Evolutionary conservation across 1,140 invertebrate genomes (phyloP), one percentile per base, ranked within the genome.

Genomic region (Teleopsis dalmanni): DNA sequence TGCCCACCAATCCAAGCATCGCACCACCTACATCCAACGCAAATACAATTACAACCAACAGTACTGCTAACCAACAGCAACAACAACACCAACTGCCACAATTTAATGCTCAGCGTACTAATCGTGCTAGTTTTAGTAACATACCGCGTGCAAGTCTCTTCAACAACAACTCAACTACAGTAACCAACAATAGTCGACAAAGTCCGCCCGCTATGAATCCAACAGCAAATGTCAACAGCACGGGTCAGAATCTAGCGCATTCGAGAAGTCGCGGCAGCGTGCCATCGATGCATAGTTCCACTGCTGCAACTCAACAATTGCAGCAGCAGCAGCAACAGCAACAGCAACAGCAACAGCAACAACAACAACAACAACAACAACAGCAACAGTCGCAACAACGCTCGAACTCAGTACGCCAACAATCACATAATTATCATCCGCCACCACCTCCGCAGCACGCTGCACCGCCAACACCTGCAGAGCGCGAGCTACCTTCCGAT

Each of bases 81-180:
- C 26, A 40, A 14, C 38, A 7, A 42, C 45, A 22, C n/a, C 29
- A 45, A 43, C 35, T 38, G 31, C 65, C 61, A 9, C 34, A 46
- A 34, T 47, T 36, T 37, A 37, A 35, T 27, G 64, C 61, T 0
- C 57, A 59, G 5, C 58, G 64, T n/a, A 53, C 54, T 27, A 40
- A 56, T 3, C 58, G 66, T 25, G 66, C 60, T 25, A 70, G 66
- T 54, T 68, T 70, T 22, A 70, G 62, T 51, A 70, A 70, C 13
- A 70, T 70, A 55, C 67, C 67, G 21, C 57, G 67, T 31, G 67
- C 62, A 26, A 70, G 65, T 40, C 53, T 70, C 27, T 35, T 21
- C 41, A 16, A 25, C 38, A 60, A 53, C 23, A 31, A 21, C 16
- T 19, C 44, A 7, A 14, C 31, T 19, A 14, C 33, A 13, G 58